Conservation (phyloP, 2,888 invertebrate species). For the Metopia argyrocephala region DNA sequence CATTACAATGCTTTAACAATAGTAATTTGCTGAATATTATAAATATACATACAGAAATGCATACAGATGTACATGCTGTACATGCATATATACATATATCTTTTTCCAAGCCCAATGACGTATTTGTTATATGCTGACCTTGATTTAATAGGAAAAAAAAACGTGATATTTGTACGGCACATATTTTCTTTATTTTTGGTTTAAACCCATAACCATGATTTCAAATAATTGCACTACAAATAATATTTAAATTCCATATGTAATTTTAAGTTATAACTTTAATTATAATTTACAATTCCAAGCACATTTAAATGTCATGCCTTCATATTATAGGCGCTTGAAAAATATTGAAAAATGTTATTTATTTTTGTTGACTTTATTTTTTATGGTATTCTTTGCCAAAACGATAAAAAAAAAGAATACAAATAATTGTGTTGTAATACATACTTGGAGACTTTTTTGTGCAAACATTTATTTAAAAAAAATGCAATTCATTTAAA, state of each 20-base stretch:
- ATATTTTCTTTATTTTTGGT: too few species aligned
- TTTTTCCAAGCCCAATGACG: too few species aligned
- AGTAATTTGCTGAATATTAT: too few species aligned
- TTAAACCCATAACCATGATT: not conserved
- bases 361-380: not conserved
- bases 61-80: too few species aligned
- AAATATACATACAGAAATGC: too few species aligned
- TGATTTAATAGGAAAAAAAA: too few species aligned
- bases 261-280: not conserved
- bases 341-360: slow-evolving; percentile 5
- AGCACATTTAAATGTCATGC: slow-evolving; percentile 36
- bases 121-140: too few species aligned
- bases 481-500: not conserved
- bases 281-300: slow-evolving; percentile 29
- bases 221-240: not conserved
- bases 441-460: slow-evolving; percentile 19
- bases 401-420: not conserved
- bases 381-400: slow-evolving; percentile 14
- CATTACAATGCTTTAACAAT: too few species aligned
- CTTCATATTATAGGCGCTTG: slow-evolving; percentile 14
- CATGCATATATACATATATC: too few species aligned
- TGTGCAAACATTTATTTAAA: not conserved
- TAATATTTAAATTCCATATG: not conserved
- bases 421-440: slow-evolving; percentile 40
- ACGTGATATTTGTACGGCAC: too few species aligned